phyloP scores from a whole-genome alignment of 2,113 vertebrate genomes.

The Phylloscopus whistleri region DNA sequence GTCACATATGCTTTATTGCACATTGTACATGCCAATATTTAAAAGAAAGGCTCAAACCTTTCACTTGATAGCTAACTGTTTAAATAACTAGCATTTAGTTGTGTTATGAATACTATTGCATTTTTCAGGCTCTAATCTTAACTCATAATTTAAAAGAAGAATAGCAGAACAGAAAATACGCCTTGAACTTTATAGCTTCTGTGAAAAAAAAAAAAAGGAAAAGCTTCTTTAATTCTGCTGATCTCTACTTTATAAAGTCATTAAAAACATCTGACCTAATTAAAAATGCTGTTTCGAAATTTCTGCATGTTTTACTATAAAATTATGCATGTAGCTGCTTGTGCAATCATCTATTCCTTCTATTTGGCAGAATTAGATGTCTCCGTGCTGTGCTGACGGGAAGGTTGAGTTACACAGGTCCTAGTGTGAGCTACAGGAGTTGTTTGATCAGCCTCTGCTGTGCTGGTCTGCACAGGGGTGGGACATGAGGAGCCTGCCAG shows the following conservation, averaged over 20 bases:
- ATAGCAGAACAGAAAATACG: conserved; percentile 2
- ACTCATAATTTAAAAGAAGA: conserved; percentile 19
- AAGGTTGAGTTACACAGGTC: neutral
- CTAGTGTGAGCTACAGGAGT: neutral
- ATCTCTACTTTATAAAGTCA: conserved; percentile 48
- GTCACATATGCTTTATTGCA: conserved; percentile 72
- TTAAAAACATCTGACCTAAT: conserved; percentile 42
- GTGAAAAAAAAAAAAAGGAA: neutral
- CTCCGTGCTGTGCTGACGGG: neutral
- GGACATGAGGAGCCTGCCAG: neutral
- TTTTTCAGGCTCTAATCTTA: conserved; percentile 25
- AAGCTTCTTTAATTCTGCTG: neutral
- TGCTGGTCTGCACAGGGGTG: neutral
- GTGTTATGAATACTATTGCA: neutral
- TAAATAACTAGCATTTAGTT: conserved; percentile 36
- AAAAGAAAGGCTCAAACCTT: conserved; percentile 41
- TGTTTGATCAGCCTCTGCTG: neutral
- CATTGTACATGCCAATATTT: conserved; percentile 61
- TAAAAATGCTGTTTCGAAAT: conserved; percentile 13
- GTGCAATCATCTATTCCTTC: neutral
- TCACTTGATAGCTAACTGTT: neutral
- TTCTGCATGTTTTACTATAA: conserved; percentile 2
- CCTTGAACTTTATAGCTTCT: neutral
- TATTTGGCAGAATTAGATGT: conserved; percentile 34
- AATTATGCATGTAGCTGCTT: conserved; percentile 5